Base-by-base conservation (phyloP, 2,797 vertebrate genomes). In the Crypturellus tataupa region DNA sequence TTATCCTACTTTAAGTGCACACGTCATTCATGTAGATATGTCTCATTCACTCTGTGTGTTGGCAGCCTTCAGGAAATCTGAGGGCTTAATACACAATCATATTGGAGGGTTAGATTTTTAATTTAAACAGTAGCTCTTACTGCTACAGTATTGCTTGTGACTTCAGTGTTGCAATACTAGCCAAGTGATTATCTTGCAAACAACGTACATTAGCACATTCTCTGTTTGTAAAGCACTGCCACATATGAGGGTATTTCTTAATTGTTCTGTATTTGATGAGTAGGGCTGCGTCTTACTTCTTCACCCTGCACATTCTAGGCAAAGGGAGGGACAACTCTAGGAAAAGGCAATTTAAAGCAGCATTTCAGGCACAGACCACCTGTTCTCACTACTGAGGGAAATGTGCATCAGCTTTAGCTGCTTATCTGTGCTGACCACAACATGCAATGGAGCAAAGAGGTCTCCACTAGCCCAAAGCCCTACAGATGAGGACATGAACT, bases 191-290 rank as follows among this genome's bases (percentile, higher is more conserved):
- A 46, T 25, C 63, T 55, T 37, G 2, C 5, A 56, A 39, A 39
- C 23, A 87, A 55, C 6, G 19, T 55, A 4, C n/a, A 5, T 1
- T 5, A 10, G 2, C 3, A 12, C 31, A 13, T 76, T 37, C 1
- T 6, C 25, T 64, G 33, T 31, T 3, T 33, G 62, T 6, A 6
- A 55, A 44, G n/a, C 0, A 8, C 13, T 47, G 29, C 27, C 25
- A 31, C 3, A 0, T 1, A 2, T 0, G 6, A 84, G 58, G 53
- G 39, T 5, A 44, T 4, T 10, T 10, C 0, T 19, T 6, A 59
- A 15, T 0, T 5, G 5, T 16, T 73, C 13, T 49, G 27, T 14
- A 9, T 58, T n/a, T 40, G 55, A 31, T 8, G 23, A 49, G 29
- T 24, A 71, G 49, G 46, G 3, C 6, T 47, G 2, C 4, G 7